Evolutionary conservation across 2,113 vertebrate genomes (phyloP).

Genomic region (Camelus bactrianus): DNA sequence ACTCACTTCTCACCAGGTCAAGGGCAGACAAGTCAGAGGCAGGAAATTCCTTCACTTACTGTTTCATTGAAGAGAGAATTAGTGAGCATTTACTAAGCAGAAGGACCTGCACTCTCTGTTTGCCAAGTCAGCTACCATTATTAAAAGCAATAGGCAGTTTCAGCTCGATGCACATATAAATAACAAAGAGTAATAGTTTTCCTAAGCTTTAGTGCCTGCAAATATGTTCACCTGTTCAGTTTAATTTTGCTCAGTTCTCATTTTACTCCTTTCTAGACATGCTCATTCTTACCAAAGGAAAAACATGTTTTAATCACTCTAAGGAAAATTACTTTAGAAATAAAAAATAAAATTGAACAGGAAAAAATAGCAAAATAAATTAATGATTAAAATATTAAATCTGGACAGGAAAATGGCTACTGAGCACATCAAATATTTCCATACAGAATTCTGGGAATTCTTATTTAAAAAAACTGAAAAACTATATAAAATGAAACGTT

Average conservation of each 20-base stretch:
- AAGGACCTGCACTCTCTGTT: background rate
- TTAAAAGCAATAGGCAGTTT: background rate
- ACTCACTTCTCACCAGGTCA: slow-evolving; percentile 1
- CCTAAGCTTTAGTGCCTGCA: background rate
- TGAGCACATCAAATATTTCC: background rate
- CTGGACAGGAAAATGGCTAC: background rate
- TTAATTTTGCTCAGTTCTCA: slow-evolving; percentile 33
- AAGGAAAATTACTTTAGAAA: slow-evolving; percentile 46
- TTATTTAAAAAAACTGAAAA: background rate
- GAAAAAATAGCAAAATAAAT: background rate
- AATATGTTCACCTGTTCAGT: background rate
- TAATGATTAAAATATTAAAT: slow-evolving; percentile 24
- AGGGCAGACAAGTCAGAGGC: background rate
- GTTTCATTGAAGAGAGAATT: background rate
- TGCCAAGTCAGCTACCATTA: background rate
- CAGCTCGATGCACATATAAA: background rate
- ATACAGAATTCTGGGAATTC: background rate
- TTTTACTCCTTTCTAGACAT: background rate
- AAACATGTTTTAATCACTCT: background rate
- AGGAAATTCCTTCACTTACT: slow-evolving; percentile 1
- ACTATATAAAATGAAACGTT: background rate
- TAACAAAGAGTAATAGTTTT: background rate
- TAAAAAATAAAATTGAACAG: background rate
- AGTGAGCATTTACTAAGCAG: background rate
- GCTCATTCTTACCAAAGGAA: background rate